Evolutionary conservation across 2,888 invertebrate species (phyloP).

Genomic region (Drosophila robusta): DNA sequence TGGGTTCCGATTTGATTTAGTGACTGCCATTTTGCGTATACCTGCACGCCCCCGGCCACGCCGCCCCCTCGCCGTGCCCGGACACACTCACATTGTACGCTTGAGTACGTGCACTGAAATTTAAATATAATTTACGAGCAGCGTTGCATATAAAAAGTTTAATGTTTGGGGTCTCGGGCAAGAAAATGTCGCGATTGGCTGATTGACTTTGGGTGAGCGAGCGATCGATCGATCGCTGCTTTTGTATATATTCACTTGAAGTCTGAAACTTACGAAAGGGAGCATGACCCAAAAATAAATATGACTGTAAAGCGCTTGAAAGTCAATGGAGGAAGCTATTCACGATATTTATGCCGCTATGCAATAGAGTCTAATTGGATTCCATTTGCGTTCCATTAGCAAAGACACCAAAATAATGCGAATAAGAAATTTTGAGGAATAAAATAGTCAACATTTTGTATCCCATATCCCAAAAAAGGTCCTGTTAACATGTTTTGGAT

Average conservation of each 20-base stretch:
- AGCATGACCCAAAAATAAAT: constrained; percentile 67
- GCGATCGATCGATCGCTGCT: constrained; percentile 24
- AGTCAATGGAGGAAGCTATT: constrained; percentile 16
- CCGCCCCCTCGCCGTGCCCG: constrained; percentile 1
- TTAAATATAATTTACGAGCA: constrained; percentile 77
- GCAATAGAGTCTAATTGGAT: constrained; percentile 14
- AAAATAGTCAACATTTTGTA: not conserved
- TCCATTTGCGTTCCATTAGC: not conserved
- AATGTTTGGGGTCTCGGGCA: constrained; percentile 38
- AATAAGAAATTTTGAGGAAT: not conserved
- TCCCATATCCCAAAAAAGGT: too few relatives aligned
- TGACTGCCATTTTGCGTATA: constrained; percentile 73
- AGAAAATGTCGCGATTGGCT: constrained; percentile 79
- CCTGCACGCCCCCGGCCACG: constrained; percentile 18
- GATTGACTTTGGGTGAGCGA: constrained; percentile 52
- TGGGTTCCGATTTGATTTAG: constrained; percentile 66
- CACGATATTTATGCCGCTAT: constrained; percentile 4
- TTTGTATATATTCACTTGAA: constrained; percentile 32
- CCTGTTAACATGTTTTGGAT: too few relatives aligned
- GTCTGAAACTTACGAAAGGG: constrained; percentile 42
- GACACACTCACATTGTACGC: constrained; percentile 59
- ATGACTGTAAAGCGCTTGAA: constrained; percentile 21
- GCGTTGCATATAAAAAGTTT: constrained; percentile 57
- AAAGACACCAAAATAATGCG: not conserved
- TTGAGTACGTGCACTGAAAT: constrained; percentile 75